Percentiles rank a stretch among this genome's conserved stretches.
phyloP scores from a whole-genome alignment of 2,797 vertebrate species.

The Gymnoscopelus braueri region DNA sequence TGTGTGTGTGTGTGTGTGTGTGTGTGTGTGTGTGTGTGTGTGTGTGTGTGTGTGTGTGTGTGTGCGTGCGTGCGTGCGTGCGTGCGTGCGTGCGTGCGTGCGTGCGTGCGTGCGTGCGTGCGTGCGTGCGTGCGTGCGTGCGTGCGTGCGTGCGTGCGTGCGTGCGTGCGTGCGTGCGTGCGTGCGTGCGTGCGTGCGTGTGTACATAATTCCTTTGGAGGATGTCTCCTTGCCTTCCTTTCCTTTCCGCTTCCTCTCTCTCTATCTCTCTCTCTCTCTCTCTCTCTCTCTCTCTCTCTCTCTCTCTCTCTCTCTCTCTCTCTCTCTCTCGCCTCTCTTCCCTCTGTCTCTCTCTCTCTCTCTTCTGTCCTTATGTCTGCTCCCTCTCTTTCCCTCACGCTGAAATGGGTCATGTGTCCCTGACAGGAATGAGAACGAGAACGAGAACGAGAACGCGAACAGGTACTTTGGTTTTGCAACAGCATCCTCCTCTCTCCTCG shows the following conservation, averaged over 20 bases:
- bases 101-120: conserved; percentile 1
- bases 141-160: conserved; percentile 1
- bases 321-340: conserved; percentile 59
- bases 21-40: conserved; percentile 30
- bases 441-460: conserved; percentile 78
- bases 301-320: conserved; percentile 52
- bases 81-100: background rate
- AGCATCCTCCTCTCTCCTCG: conserved; percentile 47
- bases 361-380: conserved; percentile 26
- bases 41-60: conserved; percentile 2
- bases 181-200: background rate
- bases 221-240: background rate
- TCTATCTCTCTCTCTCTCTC: conserved; percentile 26
- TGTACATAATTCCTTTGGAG: conserved; percentile 3
- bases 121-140: conserved; percentile 30
- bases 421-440: conserved; percentile 69
- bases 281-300: conserved; percentile 23
- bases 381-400: conserved; percentile 49
- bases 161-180: conserved; percentile 30
- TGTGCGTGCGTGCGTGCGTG: background rate
- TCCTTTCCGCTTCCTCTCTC: background rate
- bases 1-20: conserved; percentile 15
- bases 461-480: conserved; percentile 81
- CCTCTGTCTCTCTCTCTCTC: conserved; percentile 61
- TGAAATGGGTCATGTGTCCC: conserved; percentile 77